These are phyloP conservation scores for Teinopalpus imperialis DNA, from an alignment of 2,888 invertebrate genomes.

Conservation along the genomic window DNA sequence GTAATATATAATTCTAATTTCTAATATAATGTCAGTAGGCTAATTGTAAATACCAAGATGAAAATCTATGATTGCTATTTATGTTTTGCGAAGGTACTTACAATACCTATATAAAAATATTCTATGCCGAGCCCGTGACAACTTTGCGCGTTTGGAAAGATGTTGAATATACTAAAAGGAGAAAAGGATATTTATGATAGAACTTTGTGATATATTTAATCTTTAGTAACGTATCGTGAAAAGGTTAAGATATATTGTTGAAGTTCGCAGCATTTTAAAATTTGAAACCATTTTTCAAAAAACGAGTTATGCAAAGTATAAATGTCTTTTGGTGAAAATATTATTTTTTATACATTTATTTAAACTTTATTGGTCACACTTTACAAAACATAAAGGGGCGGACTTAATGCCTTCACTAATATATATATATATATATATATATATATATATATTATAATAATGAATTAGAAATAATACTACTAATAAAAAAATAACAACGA, in stretches of 20 bases:
- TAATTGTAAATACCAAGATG: slow-evolving; percentile 4
- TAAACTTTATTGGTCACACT: too few relatives aligned
- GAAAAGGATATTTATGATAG: slow-evolving; percentile 15
- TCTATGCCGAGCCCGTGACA: slow-evolving; percentile 13
- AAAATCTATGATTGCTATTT: slow-evolving; percentile 15
- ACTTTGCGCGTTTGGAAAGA: slow-evolving; percentile 11
- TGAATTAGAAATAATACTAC: too few relatives aligned
- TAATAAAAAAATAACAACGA: too few relatives aligned
- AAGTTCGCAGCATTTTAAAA: background rate
- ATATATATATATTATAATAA: too few relatives aligned
- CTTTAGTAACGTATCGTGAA: background rate
- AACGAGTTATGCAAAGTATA: too few relatives aligned
- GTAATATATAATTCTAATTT: background rate
- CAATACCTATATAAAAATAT: slow-evolving; percentile 17
- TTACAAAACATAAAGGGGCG: too few relatives aligned
- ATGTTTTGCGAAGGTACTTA: slow-evolving; percentile 13
- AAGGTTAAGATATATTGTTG: background rate
- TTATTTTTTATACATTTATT: too few relatives aligned
- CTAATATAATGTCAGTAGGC: too few relatives aligned
- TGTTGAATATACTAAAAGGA: slow-evolving; percentile 12
- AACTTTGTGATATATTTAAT: slow-evolving; percentile 14
- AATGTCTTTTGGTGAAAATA: too few relatives aligned
- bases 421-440: too few relatives aligned
- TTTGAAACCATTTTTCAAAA: too few relatives aligned
- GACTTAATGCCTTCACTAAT: too few relatives aligned